These are phyloP conservation scores for Ceratosolen fusciceps DNA, from an alignment of 1,140 invertebrate species.

Conservation along the genomic window DNA sequence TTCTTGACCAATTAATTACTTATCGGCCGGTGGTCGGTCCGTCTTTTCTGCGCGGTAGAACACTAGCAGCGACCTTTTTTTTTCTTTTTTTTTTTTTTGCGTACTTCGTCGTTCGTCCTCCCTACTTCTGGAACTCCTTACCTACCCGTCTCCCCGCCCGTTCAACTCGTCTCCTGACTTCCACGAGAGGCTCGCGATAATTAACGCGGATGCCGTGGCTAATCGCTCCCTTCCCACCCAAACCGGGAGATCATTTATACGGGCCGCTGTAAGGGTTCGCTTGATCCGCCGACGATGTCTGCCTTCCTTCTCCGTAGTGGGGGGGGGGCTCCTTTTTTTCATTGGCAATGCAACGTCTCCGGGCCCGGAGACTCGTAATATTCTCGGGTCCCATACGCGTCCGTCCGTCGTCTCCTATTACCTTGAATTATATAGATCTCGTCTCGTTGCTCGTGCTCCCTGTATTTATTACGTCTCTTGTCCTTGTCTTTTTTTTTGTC, in stretches of 20 bases:
- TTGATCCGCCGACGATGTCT: background rate
- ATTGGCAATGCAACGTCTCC: background rate
- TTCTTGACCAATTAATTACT: slow-evolving; percentile 41
- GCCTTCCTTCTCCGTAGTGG: background rate
- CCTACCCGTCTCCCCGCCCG: background rate
- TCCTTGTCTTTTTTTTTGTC: no score
- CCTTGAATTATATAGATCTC: background rate
- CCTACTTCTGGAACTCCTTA: background rate
- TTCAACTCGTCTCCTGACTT: background rate
- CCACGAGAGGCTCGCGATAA: background rate
- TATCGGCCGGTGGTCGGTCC: background rate
- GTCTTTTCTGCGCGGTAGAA: background rate
- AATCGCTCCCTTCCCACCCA: background rate
- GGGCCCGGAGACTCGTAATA: background rate
- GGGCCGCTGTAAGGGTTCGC: background rate
- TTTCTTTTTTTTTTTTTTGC: no score
- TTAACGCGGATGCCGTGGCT: slow-evolving; percentile 4
- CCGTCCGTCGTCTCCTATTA: background rate
- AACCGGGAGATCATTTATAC: background rate
- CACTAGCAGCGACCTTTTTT: no score
- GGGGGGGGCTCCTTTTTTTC: no score
- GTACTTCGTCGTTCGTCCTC: no score
- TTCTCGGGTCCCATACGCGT: background rate
- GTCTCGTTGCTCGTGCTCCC: no score
- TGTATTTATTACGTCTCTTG: no score